These are phyloP conservation scores for Prochilodus magdalenae DNA, from an alignment of 2,113 vertebrate species.

Conservation along the genomic window DNA sequence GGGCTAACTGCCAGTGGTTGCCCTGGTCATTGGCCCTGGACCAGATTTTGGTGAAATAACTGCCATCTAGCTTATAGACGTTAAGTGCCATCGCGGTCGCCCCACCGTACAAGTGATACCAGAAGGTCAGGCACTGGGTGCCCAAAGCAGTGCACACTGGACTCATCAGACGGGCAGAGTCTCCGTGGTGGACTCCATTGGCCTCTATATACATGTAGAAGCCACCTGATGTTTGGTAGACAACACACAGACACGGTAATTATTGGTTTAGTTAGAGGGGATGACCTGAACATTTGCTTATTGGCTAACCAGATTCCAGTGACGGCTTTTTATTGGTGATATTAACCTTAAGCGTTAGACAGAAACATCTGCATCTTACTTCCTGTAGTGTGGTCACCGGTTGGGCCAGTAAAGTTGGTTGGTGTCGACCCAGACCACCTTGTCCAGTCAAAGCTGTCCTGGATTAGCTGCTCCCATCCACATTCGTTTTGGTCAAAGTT, in stretches of 20 bases:
- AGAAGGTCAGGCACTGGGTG: slow-evolving; percentile 80
- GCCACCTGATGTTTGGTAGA: slow-evolving; percentile 69
- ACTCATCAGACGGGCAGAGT: slow-evolving; percentile 74
- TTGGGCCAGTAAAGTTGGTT: slow-evolving; percentile 75
- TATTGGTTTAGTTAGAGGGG: too few relatives aligned
- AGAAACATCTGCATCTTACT: slow-evolving; percentile 64
- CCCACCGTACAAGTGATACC: slow-evolving; percentile 84
- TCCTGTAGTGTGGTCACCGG: slow-evolving; percentile 81
- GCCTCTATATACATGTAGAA: slow-evolving; percentile 82
- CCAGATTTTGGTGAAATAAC: slow-evolving; percentile 59
- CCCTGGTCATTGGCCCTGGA: slow-evolving; percentile 69
- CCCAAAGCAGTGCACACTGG: slow-evolving; percentile 66
- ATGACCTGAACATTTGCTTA: background rate
- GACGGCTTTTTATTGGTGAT: too few relatives aligned
- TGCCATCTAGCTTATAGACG: slow-evolving; percentile 67
- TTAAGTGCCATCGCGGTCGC: slow-evolving; percentile 71
- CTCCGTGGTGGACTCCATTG: slow-evolving; percentile 56
- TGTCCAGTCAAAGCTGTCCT: slow-evolving; percentile 73
- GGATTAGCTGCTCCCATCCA: slow-evolving; percentile 58
- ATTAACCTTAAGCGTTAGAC: background rate
- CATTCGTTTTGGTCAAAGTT: slow-evolving; percentile 56
- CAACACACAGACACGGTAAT: background rate
- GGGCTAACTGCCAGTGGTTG: slow-evolving; percentile 67
- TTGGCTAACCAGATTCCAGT: background rate
- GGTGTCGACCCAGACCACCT: slow-evolving; percentile 78